Percentiles rank a stretch among this genome's conserved stretches.
Conservation (phyloP, 1,140 invertebrate genomes). For the Zaprionus tsacasi region DNA sequence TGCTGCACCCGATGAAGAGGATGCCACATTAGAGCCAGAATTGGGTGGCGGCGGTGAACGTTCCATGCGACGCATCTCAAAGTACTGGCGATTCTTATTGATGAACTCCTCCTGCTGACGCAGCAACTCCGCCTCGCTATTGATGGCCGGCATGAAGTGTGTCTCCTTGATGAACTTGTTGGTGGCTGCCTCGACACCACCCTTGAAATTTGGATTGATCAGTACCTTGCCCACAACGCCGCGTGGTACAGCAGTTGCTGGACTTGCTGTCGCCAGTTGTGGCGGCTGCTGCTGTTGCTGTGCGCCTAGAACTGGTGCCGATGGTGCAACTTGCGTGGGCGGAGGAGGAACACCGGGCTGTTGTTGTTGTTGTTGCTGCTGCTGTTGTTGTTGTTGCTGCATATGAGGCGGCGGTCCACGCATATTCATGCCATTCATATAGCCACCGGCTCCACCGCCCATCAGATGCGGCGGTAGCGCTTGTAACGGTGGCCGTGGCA, state of each 20-base stretch:
- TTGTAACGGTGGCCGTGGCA: conserved; percentile 73
- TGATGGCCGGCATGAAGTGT: conserved; percentile 79
- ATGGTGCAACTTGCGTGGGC: conserved; percentile 34
- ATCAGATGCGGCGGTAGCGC: conserved; percentile 69
- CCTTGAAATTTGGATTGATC: conserved; percentile 84
- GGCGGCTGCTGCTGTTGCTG: conserved; percentile 24
- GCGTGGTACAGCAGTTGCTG: conserved; percentile 52
- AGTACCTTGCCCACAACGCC: conserved; percentile 77
- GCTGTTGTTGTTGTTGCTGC: conserved; percentile 49
- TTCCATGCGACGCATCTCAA: conserved; percentile 81
- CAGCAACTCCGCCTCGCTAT: conserved; percentile 76
- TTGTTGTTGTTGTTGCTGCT: conserved; percentile 21
- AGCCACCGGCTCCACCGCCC: conserved; percentile 56
- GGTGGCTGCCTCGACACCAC: conserved; percentile 82
- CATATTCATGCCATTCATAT: conserved; percentile 72
- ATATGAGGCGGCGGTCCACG: conserved; percentile 58
- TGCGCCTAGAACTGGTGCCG: conserved; percentile 28
- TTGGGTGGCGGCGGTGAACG: conserved; percentile 62
- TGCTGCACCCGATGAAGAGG: conserved; percentile 2
- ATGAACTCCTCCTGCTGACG: conserved; percentile 84
- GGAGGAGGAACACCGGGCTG: conserved; percentile 19
- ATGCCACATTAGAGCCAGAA: conserved; percentile 24
- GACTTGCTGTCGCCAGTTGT: conserved; percentile 16
- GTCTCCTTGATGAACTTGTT: conserved; percentile 84
- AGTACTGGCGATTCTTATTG: conserved; percentile 81